These are phyloP conservation scores for Plectrocnemia conspersa DNA, from an alignment of 1,140 invertebrate species.

Conservation along the genomic window DNA sequence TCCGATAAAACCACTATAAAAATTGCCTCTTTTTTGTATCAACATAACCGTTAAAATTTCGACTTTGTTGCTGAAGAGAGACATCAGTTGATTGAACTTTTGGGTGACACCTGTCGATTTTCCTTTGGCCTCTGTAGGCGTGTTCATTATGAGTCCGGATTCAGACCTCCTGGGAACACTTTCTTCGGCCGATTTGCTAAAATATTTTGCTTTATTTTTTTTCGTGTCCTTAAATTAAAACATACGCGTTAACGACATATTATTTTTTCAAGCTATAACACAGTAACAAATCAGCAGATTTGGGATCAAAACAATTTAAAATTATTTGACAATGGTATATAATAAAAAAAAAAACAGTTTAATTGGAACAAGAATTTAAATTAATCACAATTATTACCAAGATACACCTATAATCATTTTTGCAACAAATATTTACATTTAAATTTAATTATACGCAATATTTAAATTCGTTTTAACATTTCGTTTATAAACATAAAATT, in stretches of 20 bases:
- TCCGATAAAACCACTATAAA: not conserved
- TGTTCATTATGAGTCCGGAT: not conserved
- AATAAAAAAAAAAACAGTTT: not conserved
- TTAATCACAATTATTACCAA: constrained; percentile 18
- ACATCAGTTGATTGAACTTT: constrained; percentile 8
- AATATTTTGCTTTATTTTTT: constrained; percentile 12
- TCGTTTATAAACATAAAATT: constrained; percentile 10
- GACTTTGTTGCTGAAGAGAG: constrained; percentile 11
- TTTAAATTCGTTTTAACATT: constrained; percentile 13
- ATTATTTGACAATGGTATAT: not conserved
- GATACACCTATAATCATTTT: constrained; percentile 19
- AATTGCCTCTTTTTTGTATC: not conserved
- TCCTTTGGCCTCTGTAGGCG: not conserved
- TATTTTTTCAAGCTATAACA: not conserved
- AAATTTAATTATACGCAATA: no score
- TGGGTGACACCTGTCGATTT: constrained; percentile 2
- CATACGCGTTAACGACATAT: not conserved
- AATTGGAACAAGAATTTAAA: not conserved
- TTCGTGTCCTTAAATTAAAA: constrained; percentile 19
- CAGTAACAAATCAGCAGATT: not conserved
- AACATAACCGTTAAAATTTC: not conserved
- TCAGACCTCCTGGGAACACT: not conserved
- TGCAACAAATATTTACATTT: constrained; percentile 13
- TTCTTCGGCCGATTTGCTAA: constrained; percentile 21
- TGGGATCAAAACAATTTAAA: not conserved